phyloP scores from a whole-genome alignment of 2,888 invertebrate genomes.

The Hypselothyrea guttata region DNA sequence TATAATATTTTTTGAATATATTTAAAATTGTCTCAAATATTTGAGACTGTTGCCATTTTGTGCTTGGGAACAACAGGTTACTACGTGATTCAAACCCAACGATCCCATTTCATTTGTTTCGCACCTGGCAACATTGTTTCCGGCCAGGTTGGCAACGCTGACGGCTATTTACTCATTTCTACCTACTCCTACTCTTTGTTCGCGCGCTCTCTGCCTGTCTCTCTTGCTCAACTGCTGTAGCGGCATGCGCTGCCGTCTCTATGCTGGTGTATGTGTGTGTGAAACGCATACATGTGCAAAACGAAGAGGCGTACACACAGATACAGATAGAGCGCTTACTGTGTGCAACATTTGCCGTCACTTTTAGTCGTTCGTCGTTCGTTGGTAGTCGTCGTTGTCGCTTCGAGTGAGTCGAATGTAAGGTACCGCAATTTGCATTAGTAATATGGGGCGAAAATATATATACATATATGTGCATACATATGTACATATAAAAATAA shows the following conservation, averaged over 20 bases:
- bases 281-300: slow-evolving; percentile 16
- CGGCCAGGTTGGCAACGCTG: slow-evolving; percentile 65
- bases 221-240: slow-evolving; percentile 43
- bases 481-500: slow-evolving; percentile 26
- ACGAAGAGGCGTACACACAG: slow-evolving; percentile 54
- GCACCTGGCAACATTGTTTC: slow-evolving; percentile 62
- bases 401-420: slow-evolving; percentile 82
- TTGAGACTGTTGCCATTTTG: slow-evolving; percentile 8
- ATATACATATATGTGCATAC: too few relatives aligned
- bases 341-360: slow-evolving; percentile 70
- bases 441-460: slow-evolving; percentile 61
- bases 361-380: slow-evolving; percentile 79
- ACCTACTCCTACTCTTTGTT: slow-evolving; percentile 28
- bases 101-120: slow-evolving; percentile 44
- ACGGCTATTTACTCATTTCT: slow-evolving; percentile 31
- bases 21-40: too few relatives aligned
- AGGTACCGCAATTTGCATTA: slow-evolving; percentile 74
- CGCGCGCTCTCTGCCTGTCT: slow-evolving; percentile 15
- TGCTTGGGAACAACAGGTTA: slow-evolving; percentile 30
- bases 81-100: slow-evolving; percentile 48
- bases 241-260: slow-evolving; percentile 54
- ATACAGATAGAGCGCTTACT: slow-evolving; percentile 50
- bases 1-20: too few relatives aligned
- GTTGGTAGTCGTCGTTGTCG: slow-evolving; percentile 81
- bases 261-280: slow-evolving; percentile 12